These are phyloP conservation scores for Speoplatyrhinus poulsoni DNA, from an alignment of 2,113 vertebrate genomes.

Conservation along the genomic window DNA sequence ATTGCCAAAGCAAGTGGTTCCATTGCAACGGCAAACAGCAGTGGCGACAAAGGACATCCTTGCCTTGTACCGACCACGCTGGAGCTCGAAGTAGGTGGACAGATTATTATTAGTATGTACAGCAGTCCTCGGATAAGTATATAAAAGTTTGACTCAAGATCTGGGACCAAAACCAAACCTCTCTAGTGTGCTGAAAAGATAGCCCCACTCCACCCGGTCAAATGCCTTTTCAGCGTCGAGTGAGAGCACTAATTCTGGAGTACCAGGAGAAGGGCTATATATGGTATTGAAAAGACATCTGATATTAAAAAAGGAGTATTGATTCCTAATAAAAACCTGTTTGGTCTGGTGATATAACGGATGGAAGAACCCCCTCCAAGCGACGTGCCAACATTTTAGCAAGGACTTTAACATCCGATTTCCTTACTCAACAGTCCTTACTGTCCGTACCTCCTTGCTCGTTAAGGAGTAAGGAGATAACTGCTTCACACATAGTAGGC, in stretches of 20 bases:
- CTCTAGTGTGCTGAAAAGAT: too few species aligned
- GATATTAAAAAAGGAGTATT: neutral
- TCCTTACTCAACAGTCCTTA: too few species aligned
- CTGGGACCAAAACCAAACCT: neutral
- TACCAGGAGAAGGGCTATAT: neutral
- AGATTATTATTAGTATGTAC: neutral
- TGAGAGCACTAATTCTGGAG: neutral
- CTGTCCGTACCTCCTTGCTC: neutral
- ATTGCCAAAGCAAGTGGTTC: neutral
- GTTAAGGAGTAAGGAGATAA: neutral
- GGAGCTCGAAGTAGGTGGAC: neutral
- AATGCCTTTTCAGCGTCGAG: too few species aligned
- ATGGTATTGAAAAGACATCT: neutral
- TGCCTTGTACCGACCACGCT: neutral
- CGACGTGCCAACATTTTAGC: neutral
- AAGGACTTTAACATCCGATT: slow-evolving; percentile 2
- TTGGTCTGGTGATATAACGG: neutral
- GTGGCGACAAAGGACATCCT: neutral
- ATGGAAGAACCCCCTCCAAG: neutral
- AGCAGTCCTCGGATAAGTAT: neutral
- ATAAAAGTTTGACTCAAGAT: neutral
- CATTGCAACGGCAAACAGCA: slow-evolving; percentile 6
- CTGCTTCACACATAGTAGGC: neutral
- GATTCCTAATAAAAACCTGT: slow-evolving; percentile 1
- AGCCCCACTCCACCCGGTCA: too few species aligned